Conservation (phyloP, 2,888 invertebrate genomes). For the Hirudinaria manillensis region DNA sequence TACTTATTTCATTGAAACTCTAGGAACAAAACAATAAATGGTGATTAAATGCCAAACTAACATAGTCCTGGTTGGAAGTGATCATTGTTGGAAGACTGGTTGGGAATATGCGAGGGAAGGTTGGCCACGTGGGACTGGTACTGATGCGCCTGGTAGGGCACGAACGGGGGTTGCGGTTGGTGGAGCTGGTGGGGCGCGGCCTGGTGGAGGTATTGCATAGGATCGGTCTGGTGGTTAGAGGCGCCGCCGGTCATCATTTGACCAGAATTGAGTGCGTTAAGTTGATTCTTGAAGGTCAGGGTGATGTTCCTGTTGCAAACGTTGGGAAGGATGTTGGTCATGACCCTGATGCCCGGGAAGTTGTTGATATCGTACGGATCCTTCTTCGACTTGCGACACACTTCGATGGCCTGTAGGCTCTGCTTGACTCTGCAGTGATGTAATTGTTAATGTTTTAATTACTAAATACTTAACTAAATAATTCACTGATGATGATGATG, state of each 20-base stretch:
- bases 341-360: conserved; percentile 42
- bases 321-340: conserved; percentile 45
- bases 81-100: conserved; percentile 59
- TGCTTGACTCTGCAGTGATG: conserved; percentile 68
- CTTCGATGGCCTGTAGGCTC: conserved; percentile 95
- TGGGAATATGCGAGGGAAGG: conserved; percentile 67
- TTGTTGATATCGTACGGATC: conserved; percentile 49
- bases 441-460: not conserved
- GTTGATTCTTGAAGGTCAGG: conserved; percentile 76
- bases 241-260: conserved; percentile 12
- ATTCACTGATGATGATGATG: no score
- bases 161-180: conserved; percentile 42
- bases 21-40: not conserved
- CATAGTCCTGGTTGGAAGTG: conserved; percentile 79
- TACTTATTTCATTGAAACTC: not conserved
- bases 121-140: conserved; percentile 55
- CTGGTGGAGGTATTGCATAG: conserved; percentile 61
- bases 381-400: conserved; percentile 59
- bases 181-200: conserved; percentile 58
- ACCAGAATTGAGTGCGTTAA: conserved; percentile 53
- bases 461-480: not conserved
- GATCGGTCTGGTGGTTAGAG: conserved; percentile 38
- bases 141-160: conserved; percentile 50
- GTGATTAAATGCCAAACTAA: conserved; percentile 57
- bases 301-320: conserved; percentile 61